phyloP scores from a whole-genome alignment of 2,797 vertebrate species.

The Macropus fuliginosus region DNA sequence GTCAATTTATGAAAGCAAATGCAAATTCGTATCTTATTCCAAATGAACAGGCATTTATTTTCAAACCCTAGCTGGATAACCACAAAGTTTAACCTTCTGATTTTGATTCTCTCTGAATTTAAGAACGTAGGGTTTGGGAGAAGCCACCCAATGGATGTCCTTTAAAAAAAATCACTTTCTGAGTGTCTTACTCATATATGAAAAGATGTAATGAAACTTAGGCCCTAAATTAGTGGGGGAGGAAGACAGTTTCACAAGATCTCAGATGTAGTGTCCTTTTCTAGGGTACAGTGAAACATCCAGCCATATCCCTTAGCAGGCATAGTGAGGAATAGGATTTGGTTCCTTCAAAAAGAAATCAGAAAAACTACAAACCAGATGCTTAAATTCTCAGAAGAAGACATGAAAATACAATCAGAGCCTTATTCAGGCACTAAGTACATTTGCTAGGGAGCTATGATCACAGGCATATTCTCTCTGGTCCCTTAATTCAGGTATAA shows the following conservation, averaged over 20 bases:
- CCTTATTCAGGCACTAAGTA: background rate
- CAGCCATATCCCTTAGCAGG: background rate
- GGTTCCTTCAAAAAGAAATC: slow-evolving; percentile 17
- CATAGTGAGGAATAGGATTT: background rate
- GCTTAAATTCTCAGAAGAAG: background rate
- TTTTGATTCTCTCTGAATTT: slow-evolving; percentile 43
- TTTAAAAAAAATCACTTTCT: background rate
- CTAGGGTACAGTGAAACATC: background rate
- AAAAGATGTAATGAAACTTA: background rate
- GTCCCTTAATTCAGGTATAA: background rate
- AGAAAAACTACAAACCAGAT: background rate
- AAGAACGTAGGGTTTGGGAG: background rate
- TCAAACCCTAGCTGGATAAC: background rate
- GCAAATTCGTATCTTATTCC: background rate
- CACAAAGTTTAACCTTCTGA: background rate
- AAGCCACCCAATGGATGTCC: background rate
- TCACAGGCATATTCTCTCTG: background rate
- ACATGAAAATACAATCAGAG: background rate
- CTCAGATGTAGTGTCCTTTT: background rate
- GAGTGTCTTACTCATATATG: background rate
- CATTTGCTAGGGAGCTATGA: background rate
- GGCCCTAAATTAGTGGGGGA: background rate
- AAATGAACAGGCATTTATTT: background rate
- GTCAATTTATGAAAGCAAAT: background rate
- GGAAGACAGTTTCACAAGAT: background rate